Evolutionary conservation across 2,113 vertebrate genomes (phyloP), one percentile per base, ranked within the genome.

Genomic region (Brachyhypopomus gauderio): DNA sequence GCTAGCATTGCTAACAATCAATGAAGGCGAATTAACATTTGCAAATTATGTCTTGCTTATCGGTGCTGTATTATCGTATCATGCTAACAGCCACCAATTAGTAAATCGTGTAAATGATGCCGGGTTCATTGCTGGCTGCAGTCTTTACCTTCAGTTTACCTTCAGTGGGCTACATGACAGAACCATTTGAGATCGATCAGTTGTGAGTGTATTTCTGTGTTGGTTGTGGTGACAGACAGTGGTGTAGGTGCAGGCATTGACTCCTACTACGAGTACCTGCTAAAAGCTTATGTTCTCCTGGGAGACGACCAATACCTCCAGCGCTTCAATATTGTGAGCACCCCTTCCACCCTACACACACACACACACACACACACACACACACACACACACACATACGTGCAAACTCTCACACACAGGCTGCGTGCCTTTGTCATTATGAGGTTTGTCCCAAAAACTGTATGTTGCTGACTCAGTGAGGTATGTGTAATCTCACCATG

Each of bases 241-340:
- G 98, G 98, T 72, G 97, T 99, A 11, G 98, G 97, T 91, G 98
- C 98, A 0, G 98, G 97, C 75, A 99, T 99, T 85, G 98, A 99
- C 92, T 99, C 97, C 0, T 99, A 99, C 89, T 99, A 99, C 88
- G 97, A 99, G 88, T 99, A 99, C 91, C 93, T 99, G 72, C 93
- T 99, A 79, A 99, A 99, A 93, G 97, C 97, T 77, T 99, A 99
- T 85, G 92, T 99, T 86, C 95, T 99, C 82, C 90, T 99, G 88
- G 97, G 98, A 88, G 97, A 99, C 87, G 97, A 98, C 92, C 94
- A 93, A 89, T 97, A 96, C 89, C 92, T 99, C 88, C 94, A 98
- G 89, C 96, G 98, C 88, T 99, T 99, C 92, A 99, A 99, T 90
- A 97, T 95, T 78, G 98, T 99, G 89, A 95, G 96, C 3, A 20